Base-by-base conservation (phyloP, 2,113 vertebrate species). In the Asarcornis scutulata region DNA sequence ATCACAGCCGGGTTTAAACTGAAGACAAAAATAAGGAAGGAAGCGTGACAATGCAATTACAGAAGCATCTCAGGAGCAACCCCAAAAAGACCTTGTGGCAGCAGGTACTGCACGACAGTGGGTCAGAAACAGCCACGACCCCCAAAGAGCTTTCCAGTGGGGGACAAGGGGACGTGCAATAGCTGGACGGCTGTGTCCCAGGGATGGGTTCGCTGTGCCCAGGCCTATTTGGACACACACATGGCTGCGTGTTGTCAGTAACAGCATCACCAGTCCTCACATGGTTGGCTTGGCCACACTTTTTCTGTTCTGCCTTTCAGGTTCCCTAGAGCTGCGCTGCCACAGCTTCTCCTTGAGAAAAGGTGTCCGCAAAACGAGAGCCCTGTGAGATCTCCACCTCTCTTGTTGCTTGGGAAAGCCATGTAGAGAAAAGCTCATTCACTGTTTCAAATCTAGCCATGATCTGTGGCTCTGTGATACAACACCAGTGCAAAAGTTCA, bases 21-120 rank as follows among this genome's bases (percentile, higher is more conserved):
- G 50, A 89, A 62, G 64, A n/a, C 29, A 83, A 86, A 94, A 87
- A 63, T 27, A 87, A 76, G 46, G 69, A 94, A 89, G 66, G 55
- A 92, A 87, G 29, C 23, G 4, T 48, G 55, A 29, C 59, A 34
- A 75, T 79, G 42, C 36, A 58, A 86, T 81, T 88, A 59, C 69
- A 86, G 44, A 92, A 81, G 46, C 40, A 16, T 20, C 56, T 78
- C 66, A 72, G 13, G 29, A 86, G 4, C 40, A 36, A 72, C 38
- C 14, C 4, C 50, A 84, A 63, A 85, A 27, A 46, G 32, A 56
- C 68, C 62, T 86, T n/a, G 42, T 32, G 58, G 66, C 44, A 46
- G 31, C 42, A 17, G 66, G 42, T n/a, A n/a, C 29, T 46, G 42
- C 38, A 23, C 7, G 7, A 23, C 27, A 11, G 31, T 7, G 9